These are phyloP conservation scores for Aphidius ervi DNA, from an alignment of 1,140 invertebrate genomes.

Conservation along the genomic window DNA sequence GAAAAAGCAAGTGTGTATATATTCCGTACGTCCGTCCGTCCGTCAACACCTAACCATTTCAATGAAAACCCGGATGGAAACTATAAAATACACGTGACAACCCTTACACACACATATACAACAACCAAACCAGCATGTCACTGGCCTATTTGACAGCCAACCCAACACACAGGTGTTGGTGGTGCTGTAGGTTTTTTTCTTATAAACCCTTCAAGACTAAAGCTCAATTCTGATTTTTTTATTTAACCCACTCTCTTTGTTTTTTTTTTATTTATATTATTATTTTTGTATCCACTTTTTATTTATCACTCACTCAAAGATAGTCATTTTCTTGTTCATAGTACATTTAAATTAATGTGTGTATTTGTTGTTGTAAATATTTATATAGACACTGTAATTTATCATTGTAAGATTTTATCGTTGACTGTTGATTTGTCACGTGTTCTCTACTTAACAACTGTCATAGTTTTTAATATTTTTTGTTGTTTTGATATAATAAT, in stretches of 20 bases:
- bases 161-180: not conserved
- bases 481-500: no score
- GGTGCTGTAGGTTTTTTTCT: no score
- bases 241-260: no score
- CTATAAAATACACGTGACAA: conserved; percentile 51
- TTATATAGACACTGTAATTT: no score
- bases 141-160: conserved; percentile 4
- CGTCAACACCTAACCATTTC: conserved; percentile 45
- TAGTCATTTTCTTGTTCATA: no score
- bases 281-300: not conserved
- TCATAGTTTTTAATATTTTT: no score
- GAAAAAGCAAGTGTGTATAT: conserved; percentile 29
- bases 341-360: no score
- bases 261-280: not conserved
- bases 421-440: no score
- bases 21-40: conserved; percentile 49
- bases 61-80: conserved; percentile 34
- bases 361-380: no score
- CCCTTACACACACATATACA: conserved; percentile 31
- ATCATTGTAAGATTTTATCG: no score
- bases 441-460: no score
- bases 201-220: conserved; percentile 2
- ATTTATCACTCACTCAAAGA: not conserved
- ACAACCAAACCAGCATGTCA: conserved; percentile 26
- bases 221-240: conserved; percentile 5